A percentile compares a stretch with the other conserved stretches of the same genome.
Evolutionary conservation across 2,113 vertebrate genomes (phyloP).

Genomic region (Nanorana parkeri): DNA sequence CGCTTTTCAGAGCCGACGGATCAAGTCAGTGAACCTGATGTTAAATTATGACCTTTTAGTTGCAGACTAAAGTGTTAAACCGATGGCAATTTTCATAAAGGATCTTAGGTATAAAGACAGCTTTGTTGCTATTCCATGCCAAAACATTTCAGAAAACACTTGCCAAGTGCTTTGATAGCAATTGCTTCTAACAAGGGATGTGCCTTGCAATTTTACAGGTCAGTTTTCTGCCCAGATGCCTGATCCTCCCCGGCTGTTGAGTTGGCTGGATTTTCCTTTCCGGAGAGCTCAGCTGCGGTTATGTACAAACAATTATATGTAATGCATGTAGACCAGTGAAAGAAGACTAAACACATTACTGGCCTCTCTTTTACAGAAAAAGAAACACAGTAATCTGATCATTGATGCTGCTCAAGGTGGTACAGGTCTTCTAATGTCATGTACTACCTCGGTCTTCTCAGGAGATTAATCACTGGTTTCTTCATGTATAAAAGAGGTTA

Average conservation of each 20-base stretch:
- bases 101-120: conserved; percentile 43
- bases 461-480: background rate
- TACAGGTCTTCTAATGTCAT: no score
- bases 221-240: conserved; percentile 20
- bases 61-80: conserved; percentile 32
- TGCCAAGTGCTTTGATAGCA: conserved; percentile 30
- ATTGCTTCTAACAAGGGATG: conserved; percentile 32
- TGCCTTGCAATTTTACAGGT: conserved; percentile 27
- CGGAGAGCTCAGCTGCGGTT: background rate
- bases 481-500: no score
- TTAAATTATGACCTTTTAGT: conserved; percentile 51
- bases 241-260: conserved; percentile 30
- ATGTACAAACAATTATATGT: background rate
- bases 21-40: conserved; percentile 52
- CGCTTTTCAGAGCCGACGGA: background rate
- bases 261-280: background rate
- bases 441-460: background rate
- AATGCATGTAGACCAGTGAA: background rate
- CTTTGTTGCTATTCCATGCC: conserved; percentile 10
- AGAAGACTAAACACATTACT: no score
- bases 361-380: background rate
- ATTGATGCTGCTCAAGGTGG: no score
- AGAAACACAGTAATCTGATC: background rate
- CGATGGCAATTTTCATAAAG: conserved; percentile 15
- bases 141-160: conserved; percentile 25